A percentile compares a stretch with the other conserved stretches of the same genome.
phyloP scores from a whole-genome alignment of 2,888 invertebrate species.

The Diarsia rubi region DNA sequence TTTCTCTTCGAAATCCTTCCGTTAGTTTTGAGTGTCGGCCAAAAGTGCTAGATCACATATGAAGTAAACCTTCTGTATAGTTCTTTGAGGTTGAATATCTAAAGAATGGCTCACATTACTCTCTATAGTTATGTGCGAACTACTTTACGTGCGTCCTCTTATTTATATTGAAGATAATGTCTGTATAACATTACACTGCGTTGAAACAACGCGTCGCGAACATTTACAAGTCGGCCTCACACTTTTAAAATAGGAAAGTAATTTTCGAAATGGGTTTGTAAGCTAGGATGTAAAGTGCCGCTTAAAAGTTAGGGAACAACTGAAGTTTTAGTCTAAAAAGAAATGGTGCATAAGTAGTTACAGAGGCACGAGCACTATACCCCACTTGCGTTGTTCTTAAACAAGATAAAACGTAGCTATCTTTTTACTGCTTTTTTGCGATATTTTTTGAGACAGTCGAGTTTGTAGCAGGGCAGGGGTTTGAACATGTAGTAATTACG shows the following conservation, averaged over 20 bases:
- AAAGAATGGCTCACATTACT: slow-evolving; percentile 35
- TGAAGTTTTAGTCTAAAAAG: slow-evolving; percentile 52
- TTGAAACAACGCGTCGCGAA: slow-evolving; percentile 30
- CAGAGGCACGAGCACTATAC: slow-evolving; percentile 24
- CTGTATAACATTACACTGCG: slow-evolving; percentile 22
- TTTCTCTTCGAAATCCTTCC: not conserved
- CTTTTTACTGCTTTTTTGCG: slow-evolving; percentile 6
- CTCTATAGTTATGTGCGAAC: slow-evolving; percentile 49
- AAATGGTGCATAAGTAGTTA: slow-evolving; percentile 53
- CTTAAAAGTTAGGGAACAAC: slow-evolving; percentile 57
- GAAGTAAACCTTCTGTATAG: slow-evolving; percentile 30
- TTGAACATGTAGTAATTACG: not conserved
- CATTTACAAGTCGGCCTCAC: slow-evolving; percentile 31
- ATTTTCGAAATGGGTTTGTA: slow-evolving; percentile 52
- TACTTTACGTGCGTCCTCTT: slow-evolving; percentile 42
- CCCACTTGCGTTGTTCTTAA: slow-evolving; percentile 31
- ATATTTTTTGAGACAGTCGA: slow-evolving; percentile 17
- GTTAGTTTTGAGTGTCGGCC: not conserved
- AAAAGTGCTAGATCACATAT: not conserved
- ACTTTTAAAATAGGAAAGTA: slow-evolving; percentile 57
- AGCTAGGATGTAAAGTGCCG: slow-evolving; percentile 57
- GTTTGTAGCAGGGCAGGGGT: not conserved
- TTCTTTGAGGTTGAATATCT: not conserved
- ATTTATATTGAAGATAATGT: slow-evolving; percentile 47
- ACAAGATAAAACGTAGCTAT: slow-evolving; percentile 30